These are phyloP conservation scores for Rhinolophus ferrumequinum DNA, from an alignment of 2,113 vertebrate genomes.

Conservation along the genomic window DNA sequence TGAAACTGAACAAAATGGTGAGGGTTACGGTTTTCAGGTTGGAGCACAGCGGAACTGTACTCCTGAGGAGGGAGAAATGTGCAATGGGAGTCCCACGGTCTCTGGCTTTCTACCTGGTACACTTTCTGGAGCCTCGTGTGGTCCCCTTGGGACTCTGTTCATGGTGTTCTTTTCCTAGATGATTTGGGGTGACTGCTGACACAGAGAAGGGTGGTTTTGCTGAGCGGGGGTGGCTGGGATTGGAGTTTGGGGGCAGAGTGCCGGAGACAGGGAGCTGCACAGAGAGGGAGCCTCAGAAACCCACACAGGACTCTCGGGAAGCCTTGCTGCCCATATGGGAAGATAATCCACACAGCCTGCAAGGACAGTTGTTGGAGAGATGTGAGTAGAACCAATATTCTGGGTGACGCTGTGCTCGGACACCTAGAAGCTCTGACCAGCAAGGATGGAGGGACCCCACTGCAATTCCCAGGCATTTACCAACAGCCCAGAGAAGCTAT, in stretches of 20 bases:
- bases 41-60: background rate
- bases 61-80: fast-evolving
- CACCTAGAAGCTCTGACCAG: background rate
- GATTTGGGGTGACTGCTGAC: background rate
- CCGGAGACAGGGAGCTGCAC: fast-evolving
- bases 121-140: fast-evolving
- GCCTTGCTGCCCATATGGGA: fast-evolving
- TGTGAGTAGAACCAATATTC: background rate
- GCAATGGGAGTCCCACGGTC: fast-evolving
- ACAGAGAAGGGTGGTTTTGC: background rate
- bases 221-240: too few species aligned
- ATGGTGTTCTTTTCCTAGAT: background rate
- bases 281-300: background rate
- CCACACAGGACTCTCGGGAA: fast-evolving
- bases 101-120: fast-evolving
- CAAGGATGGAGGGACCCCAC: fast-evolving
- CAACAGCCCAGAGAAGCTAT: fast-evolving
- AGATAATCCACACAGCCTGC: fast-evolving
- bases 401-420: fast-evolving
- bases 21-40: fast-evolving
- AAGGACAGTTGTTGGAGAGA: background rate
- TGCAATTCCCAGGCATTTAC: fast-evolving
- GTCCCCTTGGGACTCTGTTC: background rate
- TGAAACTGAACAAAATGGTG: fast-evolving
- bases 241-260: background rate